phyloP scores from a whole-genome alignment of 2,113 vertebrate genomes.

The Oreotrochilus melanogaster region DNA sequence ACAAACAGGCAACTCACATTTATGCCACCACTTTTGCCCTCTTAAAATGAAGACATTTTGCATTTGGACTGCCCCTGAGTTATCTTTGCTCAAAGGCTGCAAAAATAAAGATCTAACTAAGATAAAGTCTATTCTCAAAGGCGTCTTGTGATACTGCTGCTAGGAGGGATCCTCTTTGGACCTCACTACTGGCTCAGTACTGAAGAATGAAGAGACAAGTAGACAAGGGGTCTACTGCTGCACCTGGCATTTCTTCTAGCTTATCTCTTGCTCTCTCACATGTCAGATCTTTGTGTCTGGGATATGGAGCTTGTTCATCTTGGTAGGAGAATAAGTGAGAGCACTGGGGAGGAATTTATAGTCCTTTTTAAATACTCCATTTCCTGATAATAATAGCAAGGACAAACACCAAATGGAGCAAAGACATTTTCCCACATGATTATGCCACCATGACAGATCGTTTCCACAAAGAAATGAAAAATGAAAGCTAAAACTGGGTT shows the following conservation, averaged over 20 bases:
- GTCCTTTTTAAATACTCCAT: background rate
- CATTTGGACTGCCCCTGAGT: background rate
- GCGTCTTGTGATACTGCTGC: background rate
- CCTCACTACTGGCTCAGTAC: background rate
- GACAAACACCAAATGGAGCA: background rate
- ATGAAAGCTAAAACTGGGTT: background rate
- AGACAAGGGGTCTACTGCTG: background rate
- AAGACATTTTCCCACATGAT: background rate
- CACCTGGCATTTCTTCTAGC: background rate
- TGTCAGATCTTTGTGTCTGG: background rate
- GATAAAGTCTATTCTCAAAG: background rate
- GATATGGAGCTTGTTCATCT: background rate
- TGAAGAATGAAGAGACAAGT: background rate
- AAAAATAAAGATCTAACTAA: background rate
- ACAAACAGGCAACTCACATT: background rate
- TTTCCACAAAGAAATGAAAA: background rate
- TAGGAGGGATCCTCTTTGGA: background rate
- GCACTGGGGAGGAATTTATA: background rate
- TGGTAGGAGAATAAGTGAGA: background rate
- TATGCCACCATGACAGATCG: background rate
- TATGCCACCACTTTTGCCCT: background rate
- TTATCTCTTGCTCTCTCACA: background rate
- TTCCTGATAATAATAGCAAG: background rate
- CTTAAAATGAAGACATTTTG: background rate
- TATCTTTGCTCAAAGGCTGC: background rate